phyloP scores from a whole-genome alignment of 2,797 vertebrate genomes.

The Sciurus vulgaris region DNA sequence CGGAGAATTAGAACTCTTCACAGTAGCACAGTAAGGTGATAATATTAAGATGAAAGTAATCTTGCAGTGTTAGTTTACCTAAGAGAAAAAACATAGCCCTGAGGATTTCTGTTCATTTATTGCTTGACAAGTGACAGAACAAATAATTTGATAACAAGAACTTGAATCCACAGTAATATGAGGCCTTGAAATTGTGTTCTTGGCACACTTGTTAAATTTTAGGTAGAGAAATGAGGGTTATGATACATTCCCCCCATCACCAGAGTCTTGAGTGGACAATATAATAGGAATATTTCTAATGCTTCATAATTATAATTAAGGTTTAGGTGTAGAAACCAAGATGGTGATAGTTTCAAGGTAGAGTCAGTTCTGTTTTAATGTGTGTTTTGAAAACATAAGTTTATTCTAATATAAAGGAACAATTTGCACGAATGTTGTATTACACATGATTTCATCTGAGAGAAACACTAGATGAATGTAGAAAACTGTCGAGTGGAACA shows the following conservation, averaged over 20 bases:
- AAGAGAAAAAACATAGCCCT: not conserved
- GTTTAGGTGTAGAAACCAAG: not conserved
- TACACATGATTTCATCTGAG: not conserved
- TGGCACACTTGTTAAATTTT: not conserved
- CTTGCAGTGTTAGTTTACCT: not conserved
- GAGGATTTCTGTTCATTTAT: not conserved
- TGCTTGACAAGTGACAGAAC: not conserved
- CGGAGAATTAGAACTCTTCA: not conserved
- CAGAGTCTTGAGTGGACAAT: not conserved
- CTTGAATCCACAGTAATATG: not conserved
- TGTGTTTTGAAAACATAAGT: not conserved
- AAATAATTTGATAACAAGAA: not conserved
- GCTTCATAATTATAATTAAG: constrained; percentile 6
- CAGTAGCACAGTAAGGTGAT: not conserved
- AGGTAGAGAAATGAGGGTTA: not conserved
- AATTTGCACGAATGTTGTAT: not conserved
- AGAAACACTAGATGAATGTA: not conserved
- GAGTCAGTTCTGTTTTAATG: constrained; percentile 4
- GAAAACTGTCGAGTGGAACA: not conserved
- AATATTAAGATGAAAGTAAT: not conserved
- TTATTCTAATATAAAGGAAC: constrained; percentile 13
- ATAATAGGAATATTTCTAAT: constrained; percentile 25
- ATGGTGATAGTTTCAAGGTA: not conserved
- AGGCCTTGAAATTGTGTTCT: constrained; percentile 21
- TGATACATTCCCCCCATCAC: not conserved